phyloP scores from a whole-genome alignment of 2,888 invertebrate genomes.

The Atherix ibis region DNA sequence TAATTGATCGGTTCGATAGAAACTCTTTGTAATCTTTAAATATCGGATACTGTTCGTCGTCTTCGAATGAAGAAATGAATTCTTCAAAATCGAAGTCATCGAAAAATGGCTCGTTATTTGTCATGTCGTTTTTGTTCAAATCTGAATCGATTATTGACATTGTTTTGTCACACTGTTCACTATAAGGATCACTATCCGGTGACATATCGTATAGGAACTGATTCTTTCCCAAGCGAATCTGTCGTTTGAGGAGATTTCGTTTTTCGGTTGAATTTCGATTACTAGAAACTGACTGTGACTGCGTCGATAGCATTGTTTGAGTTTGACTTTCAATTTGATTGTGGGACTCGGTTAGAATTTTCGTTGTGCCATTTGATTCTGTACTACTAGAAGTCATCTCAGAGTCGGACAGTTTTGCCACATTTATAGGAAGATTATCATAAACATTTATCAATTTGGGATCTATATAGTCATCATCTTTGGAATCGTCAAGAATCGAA shows the following conservation, averaged over 20 bases:
- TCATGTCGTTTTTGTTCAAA: constrained; percentile 12
- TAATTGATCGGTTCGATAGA: constrained; percentile 16
- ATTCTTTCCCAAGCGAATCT: constrained; percentile 30
- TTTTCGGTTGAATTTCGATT: constrained; percentile 14
- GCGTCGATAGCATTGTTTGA: background rate
- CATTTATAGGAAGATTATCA: constrained; percentile 48
- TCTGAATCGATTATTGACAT: constrained; percentile 5
- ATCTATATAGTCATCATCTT: constrained; percentile 34
- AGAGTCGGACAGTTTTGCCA: constrained; percentile 30
- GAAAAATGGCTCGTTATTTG: constrained; percentile 36
- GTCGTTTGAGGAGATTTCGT: constrained; percentile 26
- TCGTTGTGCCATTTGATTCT: constrained; percentile 18
- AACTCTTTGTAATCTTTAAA: constrained; percentile 34
- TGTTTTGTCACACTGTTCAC: constrained; percentile 37
- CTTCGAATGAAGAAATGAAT: constrained; percentile 49
- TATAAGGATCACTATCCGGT: constrained; percentile 25
- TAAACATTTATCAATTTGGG: constrained; percentile 52
- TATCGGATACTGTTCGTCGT: constrained; percentile 31
- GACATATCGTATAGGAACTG: constrained; percentile 32
- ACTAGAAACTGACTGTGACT: constrained; percentile 12
- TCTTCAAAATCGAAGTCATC: constrained; percentile 48
- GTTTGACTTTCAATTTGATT: background rate
- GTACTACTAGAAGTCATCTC: constrained; percentile 10
- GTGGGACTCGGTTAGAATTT: constrained; percentile 1
- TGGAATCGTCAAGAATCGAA: constrained; percentile 5